Conservation (phyloP, 2,113 vertebrate species). For the Marcusenius ussheri region DNA sequence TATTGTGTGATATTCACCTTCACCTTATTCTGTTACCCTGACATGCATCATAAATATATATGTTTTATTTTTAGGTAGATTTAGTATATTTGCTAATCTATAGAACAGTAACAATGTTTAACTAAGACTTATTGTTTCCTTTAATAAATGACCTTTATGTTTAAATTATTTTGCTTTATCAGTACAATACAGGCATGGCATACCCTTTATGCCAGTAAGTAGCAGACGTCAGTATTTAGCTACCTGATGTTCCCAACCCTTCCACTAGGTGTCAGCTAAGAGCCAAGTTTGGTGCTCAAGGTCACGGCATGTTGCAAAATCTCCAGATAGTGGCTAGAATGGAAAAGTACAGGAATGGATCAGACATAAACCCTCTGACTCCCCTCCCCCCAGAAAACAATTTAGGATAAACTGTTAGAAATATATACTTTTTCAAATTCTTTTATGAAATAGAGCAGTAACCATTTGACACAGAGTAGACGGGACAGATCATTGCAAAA, state of each 20-base stretch:
- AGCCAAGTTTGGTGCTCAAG: neutral
- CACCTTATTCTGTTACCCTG: neutral
- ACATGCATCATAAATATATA: neutral
- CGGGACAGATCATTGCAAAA: neutral
- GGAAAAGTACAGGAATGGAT: slow-evolving; percentile 19
- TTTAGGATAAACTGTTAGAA: neutral
- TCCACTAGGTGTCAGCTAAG: slow-evolving; percentile 15
- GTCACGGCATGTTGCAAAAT: neutral
- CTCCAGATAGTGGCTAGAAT: neutral
- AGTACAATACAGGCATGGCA: neutral
- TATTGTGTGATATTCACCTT: neutral
- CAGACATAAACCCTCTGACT: too few relatives aligned
- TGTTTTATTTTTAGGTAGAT: neutral
- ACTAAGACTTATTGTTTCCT: neutral
- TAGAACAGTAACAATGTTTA: neutral
- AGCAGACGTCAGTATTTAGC: neutral
- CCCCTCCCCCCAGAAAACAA: neutral
- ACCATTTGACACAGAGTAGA: neutral
- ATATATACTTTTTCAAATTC: neutral
- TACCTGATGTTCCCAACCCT: neutral
- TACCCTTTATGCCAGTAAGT: neutral
- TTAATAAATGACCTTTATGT: neutral
- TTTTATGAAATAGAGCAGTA: neutral
- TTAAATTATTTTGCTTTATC: neutral
- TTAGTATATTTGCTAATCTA: neutral